These are phyloP conservation scores for Pipistrellus nathusii DNA, from an alignment of 2,797 vertebrate species.

Conservation along the genomic window DNA sequence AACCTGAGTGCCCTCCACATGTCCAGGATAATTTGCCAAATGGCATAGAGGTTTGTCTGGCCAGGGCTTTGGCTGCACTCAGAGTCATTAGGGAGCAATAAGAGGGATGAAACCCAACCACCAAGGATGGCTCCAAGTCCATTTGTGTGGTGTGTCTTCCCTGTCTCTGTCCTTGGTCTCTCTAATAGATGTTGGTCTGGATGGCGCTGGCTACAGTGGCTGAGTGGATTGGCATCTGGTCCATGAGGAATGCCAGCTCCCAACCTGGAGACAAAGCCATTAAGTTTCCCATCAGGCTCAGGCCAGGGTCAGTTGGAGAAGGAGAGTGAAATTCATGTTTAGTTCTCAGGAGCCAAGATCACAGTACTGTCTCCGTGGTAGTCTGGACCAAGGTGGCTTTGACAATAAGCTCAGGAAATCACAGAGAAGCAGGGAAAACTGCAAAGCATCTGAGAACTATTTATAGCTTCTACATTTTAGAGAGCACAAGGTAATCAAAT, in stretches of 20 bases:
- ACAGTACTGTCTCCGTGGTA: rapidly evolving
- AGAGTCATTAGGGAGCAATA: not conserved
- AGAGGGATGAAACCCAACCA: not conserved
- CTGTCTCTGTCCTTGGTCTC: not conserved
- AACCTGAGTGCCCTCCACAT: not conserved
- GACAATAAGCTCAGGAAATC: slow-evolving; percentile 6
- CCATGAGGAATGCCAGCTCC: not conserved
- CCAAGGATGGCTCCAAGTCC: not conserved
- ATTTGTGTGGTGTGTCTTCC: not conserved
- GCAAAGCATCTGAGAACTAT: not conserved
- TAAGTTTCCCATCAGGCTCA: not conserved
- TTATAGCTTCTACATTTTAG: not conserved
- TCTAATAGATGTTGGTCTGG: not conserved
- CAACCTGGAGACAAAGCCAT: slow-evolving; percentile 11
- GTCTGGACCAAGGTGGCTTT: not conserved
- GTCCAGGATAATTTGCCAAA: slow-evolving; percentile 34
- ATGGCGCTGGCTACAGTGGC: not conserved
- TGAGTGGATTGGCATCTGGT: not conserved
- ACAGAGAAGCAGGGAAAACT: not conserved
- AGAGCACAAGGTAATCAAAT: not conserved
- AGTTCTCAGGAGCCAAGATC: not conserved
- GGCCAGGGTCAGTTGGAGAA: not conserved
- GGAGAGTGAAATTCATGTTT: not conserved
- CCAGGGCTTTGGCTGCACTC: not conserved
- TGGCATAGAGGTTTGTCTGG: not conserved